Percentiles rank a stretch among this genome's conserved stretches.
phyloP scores from a whole-genome alignment of 2,113 vertebrate genomes.

The Calidris pygmaea region DNA sequence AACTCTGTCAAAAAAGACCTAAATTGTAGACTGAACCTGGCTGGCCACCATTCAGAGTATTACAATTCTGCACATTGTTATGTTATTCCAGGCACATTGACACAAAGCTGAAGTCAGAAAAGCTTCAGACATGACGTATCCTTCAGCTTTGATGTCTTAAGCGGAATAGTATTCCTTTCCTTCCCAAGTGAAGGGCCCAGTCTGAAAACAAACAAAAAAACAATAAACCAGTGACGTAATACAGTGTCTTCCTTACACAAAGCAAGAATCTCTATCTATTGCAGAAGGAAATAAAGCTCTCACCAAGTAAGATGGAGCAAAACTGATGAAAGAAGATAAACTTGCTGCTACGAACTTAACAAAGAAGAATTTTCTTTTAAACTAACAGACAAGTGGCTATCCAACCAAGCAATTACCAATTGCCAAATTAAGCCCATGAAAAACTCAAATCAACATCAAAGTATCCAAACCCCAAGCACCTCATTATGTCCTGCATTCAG shows the following conservation, averaged over 20 bases:
- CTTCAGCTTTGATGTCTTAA: not conserved
- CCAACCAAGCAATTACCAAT: not conserved
- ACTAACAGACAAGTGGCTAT: not conserved
- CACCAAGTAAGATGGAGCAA: not conserved
- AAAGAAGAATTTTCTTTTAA: not conserved
- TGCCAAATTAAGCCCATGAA: not conserved
- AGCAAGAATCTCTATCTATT: not conserved
- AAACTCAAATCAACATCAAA: not conserved
- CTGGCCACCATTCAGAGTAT: not conserved
- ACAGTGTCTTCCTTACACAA: not conserved
- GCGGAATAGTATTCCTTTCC: fast-evolving
- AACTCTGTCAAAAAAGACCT: not conserved
- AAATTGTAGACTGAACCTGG: not conserved
- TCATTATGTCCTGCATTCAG: not conserved
- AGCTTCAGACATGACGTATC: not conserved
- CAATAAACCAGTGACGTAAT: not conserved
- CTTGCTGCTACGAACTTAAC: not conserved
- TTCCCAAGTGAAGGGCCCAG: not conserved
- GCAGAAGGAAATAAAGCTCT: not conserved
- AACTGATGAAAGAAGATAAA: not conserved
- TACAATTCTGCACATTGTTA: not conserved
- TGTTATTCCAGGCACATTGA: not conserved
- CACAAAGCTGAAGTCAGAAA: not conserved
- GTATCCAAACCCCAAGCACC: not conserved
- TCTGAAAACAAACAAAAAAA: not conserved